Evolutionary conservation across 2,797 vertebrate species (phyloP).

Genomic region (Yasuhikotakia modesta): DNA sequence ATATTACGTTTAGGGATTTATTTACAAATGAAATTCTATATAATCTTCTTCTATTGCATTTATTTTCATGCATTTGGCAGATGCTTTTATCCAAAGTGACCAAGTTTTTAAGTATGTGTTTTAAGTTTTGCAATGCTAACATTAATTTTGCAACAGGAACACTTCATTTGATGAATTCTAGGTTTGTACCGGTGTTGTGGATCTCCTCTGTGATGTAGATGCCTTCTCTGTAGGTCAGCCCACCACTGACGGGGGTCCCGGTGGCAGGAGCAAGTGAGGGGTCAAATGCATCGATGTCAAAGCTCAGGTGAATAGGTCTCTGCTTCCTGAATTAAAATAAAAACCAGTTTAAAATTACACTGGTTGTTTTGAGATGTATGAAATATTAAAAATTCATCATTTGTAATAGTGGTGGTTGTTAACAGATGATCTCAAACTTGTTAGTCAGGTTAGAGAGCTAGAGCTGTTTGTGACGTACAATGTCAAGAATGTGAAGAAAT

Average conservation of each 20-base stretch:
- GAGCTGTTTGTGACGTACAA: neutral
- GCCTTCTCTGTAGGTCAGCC: constrained; percentile 96
- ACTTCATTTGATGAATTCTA: no score
- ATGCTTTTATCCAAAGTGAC: no score
- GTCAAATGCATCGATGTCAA: constrained; percentile 97
- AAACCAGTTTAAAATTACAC: neutral
- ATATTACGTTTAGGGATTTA: neutral
- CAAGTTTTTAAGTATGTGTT: no score
- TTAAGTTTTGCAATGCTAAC: no score
- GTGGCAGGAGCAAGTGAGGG: constrained; percentile 94
- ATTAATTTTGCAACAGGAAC: no score
- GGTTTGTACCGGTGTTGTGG: constrained; percentile 88
- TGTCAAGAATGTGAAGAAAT: neutral
- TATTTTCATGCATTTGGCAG: no score
- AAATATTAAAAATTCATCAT: no score
- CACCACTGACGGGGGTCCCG: constrained; percentile 92
- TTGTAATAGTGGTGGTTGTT: no score
- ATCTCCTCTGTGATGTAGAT: constrained; percentile 96
- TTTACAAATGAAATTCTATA: neutral
- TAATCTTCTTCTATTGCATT: no score
- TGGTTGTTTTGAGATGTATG: neutral
- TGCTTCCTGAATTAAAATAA: constrained; percentile 78
- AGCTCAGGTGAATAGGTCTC: constrained; percentile 93
- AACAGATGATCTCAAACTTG: neutral
- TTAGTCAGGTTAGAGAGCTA: neutral